Evolutionary conservation across 1,140 invertebrate genomes (phyloP), one percentile per base, ranked within the genome.

Genomic region (Zaprionus camerounensis): DNA sequence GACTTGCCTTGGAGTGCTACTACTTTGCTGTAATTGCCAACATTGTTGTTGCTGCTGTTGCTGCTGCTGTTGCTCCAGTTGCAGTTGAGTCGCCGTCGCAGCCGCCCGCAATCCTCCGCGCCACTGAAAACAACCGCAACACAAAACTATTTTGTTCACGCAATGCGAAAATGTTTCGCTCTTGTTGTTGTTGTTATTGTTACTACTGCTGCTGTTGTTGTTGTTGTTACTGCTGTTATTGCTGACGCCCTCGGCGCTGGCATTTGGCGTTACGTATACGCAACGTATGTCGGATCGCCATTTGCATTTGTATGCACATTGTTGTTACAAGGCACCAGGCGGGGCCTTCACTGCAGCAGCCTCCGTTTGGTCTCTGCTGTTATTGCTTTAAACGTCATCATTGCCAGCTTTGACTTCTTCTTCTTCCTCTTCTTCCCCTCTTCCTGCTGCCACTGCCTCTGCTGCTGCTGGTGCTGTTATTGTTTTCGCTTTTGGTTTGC

Each of bases 111-210:
- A 38, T 61, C 76, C 68, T 34, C 38, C 61, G 71, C 65, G 78
- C 78, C 81, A 84, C 84, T 88, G 78, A 88, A 88, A 87, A 84
- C 84, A 81, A 87, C 84, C 84, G 75, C 84, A 87, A 84, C 84
- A 87, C 84, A 88, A 87, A 87, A 87, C 84, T 87, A 87, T 87
- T 87, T 87, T 88, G 84, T 87, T 87, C 84, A 87, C 84, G 84
- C 84, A 87, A 87, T 88, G 84, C 58, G 76, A 88, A 87, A 87
- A 83, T 83, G 84, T 80, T 83, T 71, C 69, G 74, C 64, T 79
- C 44, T 66, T 76, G 46, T 71, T 66, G 64, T 59, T 58, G 59
- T 46, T 53, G 41, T 58, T 58, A 49, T n/a, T 78, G 15, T 26
- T 24, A n/a, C n/a, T n/a, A n/a, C n/a, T n/a, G n/a, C n/a, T n/a